Evolutionary conservation across 1,140 invertebrate species (phyloP).

Genomic region (Papilio polyxenes): DNA sequence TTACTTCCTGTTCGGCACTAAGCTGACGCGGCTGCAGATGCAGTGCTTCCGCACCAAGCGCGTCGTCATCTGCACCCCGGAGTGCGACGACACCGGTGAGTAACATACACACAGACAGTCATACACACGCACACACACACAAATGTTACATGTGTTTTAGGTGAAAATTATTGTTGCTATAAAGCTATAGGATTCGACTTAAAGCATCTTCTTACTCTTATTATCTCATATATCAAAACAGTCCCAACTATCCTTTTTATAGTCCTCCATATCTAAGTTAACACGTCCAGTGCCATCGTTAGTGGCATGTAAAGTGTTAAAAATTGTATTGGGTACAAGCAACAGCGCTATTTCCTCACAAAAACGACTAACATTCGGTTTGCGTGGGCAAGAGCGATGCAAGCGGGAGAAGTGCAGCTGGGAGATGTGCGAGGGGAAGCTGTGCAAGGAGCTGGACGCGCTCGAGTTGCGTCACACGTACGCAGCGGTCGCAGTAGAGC

Average conservation of each 20-base stretch:
- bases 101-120: too few relatives aligned
- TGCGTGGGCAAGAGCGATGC: slow-evolving; percentile 64
- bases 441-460: slow-evolving; percentile 72
- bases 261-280: background rate
- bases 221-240: too few relatives aligned
- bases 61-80: slow-evolving; percentile 73
- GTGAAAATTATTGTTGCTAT: background rate
- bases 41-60: slow-evolving; percentile 69
- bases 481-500: slow-evolving; percentile 51
- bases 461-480: slow-evolving; percentile 64
- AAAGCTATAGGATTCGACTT: background rate
- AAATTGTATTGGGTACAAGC: background rate
- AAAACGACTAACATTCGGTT: background rate
- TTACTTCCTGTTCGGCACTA: slow-evolving; percentile 71
- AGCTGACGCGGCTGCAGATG: slow-evolving; percentile 70
- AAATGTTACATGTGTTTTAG: background rate
- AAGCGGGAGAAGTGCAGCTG: slow-evolving; percentile 73
- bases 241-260: background rate
- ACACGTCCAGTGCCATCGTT: background rate
- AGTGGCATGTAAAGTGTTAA: too few relatives aligned
- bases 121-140: background rate
- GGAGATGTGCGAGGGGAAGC: slow-evolving; percentile 73
- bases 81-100: slow-evolving; percentile 73
- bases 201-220: background rate
- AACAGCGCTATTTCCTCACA: background rate